Evolutionary conservation across 2,888 invertebrate species (phyloP), one percentile per base, ranked within the genome.

Genomic region (Drosophila infuscata): DNA sequence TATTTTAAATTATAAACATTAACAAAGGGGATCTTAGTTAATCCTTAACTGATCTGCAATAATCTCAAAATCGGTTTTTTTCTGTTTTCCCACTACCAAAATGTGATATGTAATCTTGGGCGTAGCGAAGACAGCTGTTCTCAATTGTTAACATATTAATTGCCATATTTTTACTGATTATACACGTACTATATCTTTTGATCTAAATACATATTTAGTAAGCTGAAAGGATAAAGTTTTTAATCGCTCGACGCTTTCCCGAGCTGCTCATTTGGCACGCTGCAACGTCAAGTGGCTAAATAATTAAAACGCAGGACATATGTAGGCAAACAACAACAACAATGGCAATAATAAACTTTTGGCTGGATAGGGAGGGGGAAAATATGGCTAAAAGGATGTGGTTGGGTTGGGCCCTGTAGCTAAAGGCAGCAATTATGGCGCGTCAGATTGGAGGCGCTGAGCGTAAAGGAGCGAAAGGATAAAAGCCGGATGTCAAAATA

Each of bases 401-500:
- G 41, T n/a, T 53, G 49, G 43, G 38, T 54, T 33, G 43, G 38
- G 38, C 60, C 57, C 68, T 62, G 64, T 52, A 54, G 63, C 79
- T 66, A 64, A 54, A 75, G 83, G 84, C 84, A 70, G 73, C 85
- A 89, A 87, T 85, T 85, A 82, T 70, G 49, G 58, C 63, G 70
- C 82, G 63, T 56, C 66, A 51, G 73, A 49, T 69, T 73, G 70
- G 29, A 36, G 75, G 59, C 35, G 64, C 64, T 60, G 66, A 57
- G 63, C 58, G 74, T 61, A 68, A 56, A 56, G 80, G 68, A 73
- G 81, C 80, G 79, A 90, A 88, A 90, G 88, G 88, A 88, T 88
- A 88, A 89, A 89, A 88, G 88, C 90, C 89, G 88, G 90, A 88
- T 82, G 89, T 70, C 84, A 71, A 76, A 87, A 90, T 88, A 87